A percentile compares a stretch with the other conserved stretches of the same genome.
These are phyloP conservation scores for Cyrtorhinus lividipennis DNA, from an alignment of 1,140 invertebrate genomes.

Conservation along the genomic window DNA sequence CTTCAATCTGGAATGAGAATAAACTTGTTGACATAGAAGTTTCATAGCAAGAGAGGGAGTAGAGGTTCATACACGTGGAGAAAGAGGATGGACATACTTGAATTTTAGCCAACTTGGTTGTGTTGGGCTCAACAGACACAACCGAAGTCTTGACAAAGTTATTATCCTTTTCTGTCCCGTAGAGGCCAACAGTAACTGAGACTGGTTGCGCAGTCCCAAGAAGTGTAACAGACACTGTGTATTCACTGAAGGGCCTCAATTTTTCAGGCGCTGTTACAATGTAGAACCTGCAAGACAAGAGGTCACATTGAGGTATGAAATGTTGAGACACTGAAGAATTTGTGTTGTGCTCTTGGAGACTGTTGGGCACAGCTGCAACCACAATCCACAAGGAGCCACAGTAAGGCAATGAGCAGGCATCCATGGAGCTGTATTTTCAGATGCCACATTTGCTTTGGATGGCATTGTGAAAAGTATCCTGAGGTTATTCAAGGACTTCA, in stretches of 20 bases:
- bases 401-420: too few relatives aligned
- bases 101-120: conserved; percentile 50
- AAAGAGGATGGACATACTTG: conserved; percentile 37
- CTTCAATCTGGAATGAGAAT: conserved; percentile 52
- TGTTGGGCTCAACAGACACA: conserved; percentile 47
- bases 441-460: too few relatives aligned
- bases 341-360: too few relatives aligned
- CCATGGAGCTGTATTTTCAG: too few relatives aligned
- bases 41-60: not conserved
- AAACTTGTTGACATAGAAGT: not conserved
- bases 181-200: conserved; percentile 52
- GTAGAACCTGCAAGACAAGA: conserved; percentile 51
- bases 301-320: too few relatives aligned
- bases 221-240: conserved; percentile 59
- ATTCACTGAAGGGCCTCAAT: conserved; percentile 65
- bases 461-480: too few relatives aligned
- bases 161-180: conserved; percentile 49
- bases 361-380: too few relatives aligned
- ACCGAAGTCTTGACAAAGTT: conserved; percentile 44
- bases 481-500: too few relatives aligned
- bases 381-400: too few relatives aligned
- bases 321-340: too few relatives aligned
- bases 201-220: conserved; percentile 42
- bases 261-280: conserved; percentile 64
- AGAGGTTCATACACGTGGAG: not conserved